Evolutionary conservation across 2,797 vertebrate genomes (phyloP), one percentile per base, ranked within the genome.

Genomic region (Buphagus erythrorhynchus): DNA sequence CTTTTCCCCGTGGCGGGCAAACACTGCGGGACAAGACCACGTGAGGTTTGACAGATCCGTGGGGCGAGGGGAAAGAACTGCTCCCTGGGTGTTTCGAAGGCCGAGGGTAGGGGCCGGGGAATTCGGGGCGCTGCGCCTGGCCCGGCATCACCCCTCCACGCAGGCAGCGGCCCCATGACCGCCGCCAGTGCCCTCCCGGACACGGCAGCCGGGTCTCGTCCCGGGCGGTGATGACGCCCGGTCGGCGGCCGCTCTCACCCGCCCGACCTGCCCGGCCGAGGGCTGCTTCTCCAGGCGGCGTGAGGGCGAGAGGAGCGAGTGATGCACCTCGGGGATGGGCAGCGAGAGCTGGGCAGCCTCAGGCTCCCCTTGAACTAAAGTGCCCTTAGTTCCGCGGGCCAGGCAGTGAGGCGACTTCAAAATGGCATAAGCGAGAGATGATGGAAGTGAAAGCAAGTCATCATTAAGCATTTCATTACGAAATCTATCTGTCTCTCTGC

Each of bases 401-500:
- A 79, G 92, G 90, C 82, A 66, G 67, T 1, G 35, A 81, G 88
- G 75, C 81, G 90, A 82, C 92, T 93, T 85, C n/a, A 35, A 90
- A 95, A 93, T 78, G 81, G 90, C 86, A 55, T 49, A 54, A 76
- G 22, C 6, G 29, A 82, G 72, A 51, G 95, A 67, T 62, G 86
- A 91, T 95, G 80, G 91, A 93, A 93, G 52, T 40, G 71, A 92
- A 95, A 91, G 71, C 82, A 46, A 95, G 89, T 33, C 38, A 51
- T 71, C 79, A 61, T 93, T 87, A 92, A 81, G 36, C 49, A 36
- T 88, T 87, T 94, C 33, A 91, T 95, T 91, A 91, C 35, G 88
- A 94, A 96, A 96, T 97, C 90, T 85, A 57, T 97, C 77, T 76
- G 66, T 85, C 77, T 94, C 88, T 80, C 75, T 45, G 71, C 84